Conservation (phyloP, 2,888 invertebrate species). For the Eilema griseolum region DNA sequence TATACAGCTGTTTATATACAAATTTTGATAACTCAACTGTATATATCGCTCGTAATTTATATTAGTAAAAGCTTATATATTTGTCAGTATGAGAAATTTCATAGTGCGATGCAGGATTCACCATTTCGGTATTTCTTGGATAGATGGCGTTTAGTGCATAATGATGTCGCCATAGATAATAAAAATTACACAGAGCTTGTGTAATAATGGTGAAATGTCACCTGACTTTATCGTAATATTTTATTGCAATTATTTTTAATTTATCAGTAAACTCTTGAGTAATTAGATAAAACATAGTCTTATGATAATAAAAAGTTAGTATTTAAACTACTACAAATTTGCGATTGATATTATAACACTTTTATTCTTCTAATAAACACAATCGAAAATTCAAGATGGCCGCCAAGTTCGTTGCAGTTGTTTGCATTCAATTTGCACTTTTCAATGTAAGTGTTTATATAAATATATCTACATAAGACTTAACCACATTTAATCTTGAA, state of each 20-base stretch:
- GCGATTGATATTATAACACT: constrained; percentile 6
- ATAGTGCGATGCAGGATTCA: neutral
- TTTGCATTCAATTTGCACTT: constrained; percentile 38
- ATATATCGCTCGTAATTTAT: neutral
- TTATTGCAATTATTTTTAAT: neutral
- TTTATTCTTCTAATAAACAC: constrained; percentile 2
- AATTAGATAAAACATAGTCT: constrained; percentile 10
- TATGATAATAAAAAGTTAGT: constrained; percentile 19
- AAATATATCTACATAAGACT: too few species aligned
- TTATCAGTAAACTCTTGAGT: constrained; percentile 9
- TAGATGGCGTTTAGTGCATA: neutral
- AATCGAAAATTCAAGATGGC: constrained; percentile 31
- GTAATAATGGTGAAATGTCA: neutral
- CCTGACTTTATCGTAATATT: neutral
- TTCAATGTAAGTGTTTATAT: constrained; percentile 41
- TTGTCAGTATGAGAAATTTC: neutral
- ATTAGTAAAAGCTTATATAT: too few species aligned
- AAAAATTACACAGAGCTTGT: neutral
- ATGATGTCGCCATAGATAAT: neutral
- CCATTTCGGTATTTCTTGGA: neutral
- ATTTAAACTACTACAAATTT: constrained; percentile 26
- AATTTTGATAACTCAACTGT: too few species aligned
- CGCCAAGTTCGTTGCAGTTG: constrained; percentile 26
- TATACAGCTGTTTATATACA: too few species aligned
- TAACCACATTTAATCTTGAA: too few species aligned